A percentile compares a stretch with the other conserved stretches of the same genome.
These are phyloP conservation scores for Parnassius apollo DNA, from an alignment of 2,888 invertebrate genomes.

Conservation along the genomic window DNA sequence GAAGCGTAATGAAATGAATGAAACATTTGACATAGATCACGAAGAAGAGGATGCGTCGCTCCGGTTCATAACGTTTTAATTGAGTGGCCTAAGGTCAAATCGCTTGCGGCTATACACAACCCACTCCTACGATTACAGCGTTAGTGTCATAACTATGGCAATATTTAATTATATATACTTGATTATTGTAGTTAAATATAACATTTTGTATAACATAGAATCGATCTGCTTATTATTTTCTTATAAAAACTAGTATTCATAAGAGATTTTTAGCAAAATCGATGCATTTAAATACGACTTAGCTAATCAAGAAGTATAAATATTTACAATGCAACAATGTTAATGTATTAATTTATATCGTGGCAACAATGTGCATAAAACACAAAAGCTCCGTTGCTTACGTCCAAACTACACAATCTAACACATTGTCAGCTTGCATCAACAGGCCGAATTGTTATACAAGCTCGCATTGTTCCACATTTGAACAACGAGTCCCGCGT, in stretches of 20 bases:
- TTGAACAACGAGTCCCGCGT: slow-evolving; percentile 57
- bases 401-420: slow-evolving; percentile 53
- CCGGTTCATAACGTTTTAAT: slow-evolving; percentile 70
- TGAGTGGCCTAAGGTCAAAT: slow-evolving; percentile 78
- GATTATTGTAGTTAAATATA: not conserved
- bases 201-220: too few species aligned
- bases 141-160: slow-evolving; percentile 6
- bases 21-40: slow-evolving; percentile 38
- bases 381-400: slow-evolving; percentile 56
- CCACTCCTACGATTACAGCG: slow-evolving; percentile 22
- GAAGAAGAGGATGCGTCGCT: slow-evolving; percentile 41
- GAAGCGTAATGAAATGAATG: slow-evolving; percentile 20
- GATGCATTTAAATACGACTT: too few species aligned
- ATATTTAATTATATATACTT: slow-evolving; percentile 1
- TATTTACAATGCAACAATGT: not conserved
- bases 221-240: too few species aligned
- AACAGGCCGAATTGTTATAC: slow-evolving; percentile 74
- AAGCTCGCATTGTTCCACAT: slow-evolving; percentile 73
- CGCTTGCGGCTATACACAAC: slow-evolving; percentile 62
- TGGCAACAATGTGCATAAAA: slow-evolving; percentile 50
- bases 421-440: slow-evolving; percentile 64
- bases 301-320: too few species aligned
- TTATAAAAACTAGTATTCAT: too few species aligned
- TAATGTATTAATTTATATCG: slow-evolving; percentile 5
- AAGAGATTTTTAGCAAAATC: too few species aligned